Conservation (phyloP, 1,140 invertebrate genomes). For the Chymomyza costata region DNA sequence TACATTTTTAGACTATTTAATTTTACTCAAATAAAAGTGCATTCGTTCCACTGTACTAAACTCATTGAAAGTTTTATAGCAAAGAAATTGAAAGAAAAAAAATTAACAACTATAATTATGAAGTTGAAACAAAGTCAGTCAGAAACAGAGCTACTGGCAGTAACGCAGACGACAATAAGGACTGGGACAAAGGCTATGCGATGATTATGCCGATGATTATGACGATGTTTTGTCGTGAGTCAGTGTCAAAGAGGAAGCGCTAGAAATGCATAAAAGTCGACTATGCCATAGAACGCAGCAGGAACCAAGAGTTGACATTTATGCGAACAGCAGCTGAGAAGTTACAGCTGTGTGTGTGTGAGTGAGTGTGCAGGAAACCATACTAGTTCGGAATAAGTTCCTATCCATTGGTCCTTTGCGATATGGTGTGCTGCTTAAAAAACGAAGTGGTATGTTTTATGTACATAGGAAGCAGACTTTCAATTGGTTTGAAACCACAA, state of each 20-base stretch:
- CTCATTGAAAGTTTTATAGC: conserved; percentile 44
- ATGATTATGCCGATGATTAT: neutral
- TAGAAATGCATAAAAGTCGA: conserved; percentile 69
- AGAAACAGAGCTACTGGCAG: conserved; percentile 25
- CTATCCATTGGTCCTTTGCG: too few relatives aligned
- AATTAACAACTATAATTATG: conserved; percentile 57
- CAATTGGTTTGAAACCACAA: too few relatives aligned
- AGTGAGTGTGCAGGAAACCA: neutral
- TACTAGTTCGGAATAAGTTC: conserved; percentile 8
- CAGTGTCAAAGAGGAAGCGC: conserved; percentile 50
- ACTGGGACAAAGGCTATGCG: conserved; percentile 29
- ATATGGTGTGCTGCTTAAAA: too few relatives aligned
- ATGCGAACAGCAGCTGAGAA: conserved; percentile 41
- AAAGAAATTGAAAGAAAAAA: conserved; percentile 17
- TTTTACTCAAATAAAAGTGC: too few relatives aligned
- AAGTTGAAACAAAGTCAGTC: conserved; percentile 67
- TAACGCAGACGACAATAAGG: conserved; percentile 63
- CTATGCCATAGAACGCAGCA: conserved; percentile 58
- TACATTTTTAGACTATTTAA: too few relatives aligned
- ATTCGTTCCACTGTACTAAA: conserved; percentile 32
- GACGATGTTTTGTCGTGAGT: conserved; percentile 36
- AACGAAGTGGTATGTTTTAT: neutral
- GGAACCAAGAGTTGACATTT: conserved; percentile 62
- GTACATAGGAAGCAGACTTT: neutral
- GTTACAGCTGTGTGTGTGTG: conserved; percentile 8